Conservation (phyloP, 2,797 vertebrate species). For the Dermochelys coriacea region DNA sequence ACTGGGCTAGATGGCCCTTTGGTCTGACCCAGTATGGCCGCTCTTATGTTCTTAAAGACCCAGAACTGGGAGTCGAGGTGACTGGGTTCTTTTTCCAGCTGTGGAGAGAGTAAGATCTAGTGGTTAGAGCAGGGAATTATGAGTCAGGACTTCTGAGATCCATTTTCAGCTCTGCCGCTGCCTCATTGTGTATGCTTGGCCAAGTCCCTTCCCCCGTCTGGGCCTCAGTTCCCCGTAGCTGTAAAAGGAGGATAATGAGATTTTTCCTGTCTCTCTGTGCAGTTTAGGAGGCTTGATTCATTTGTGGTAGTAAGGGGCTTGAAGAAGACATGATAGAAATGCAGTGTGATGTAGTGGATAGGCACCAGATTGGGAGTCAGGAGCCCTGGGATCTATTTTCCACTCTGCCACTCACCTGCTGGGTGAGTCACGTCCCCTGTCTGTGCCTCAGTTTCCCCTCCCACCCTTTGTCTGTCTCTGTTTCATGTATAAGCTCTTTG, state of each 20-base stretch:
- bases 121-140: background rate
- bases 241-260: background rate
- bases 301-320: background rate
- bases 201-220: background rate
- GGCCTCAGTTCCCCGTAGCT: background rate
- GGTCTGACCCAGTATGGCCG: too few species aligned
- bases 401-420: fast-evolving
- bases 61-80: background rate
- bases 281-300: background rate
- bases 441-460: background rate
- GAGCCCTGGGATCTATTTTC: background rate
- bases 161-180: background rate
- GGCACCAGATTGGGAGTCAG: background rate
- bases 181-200: background rate
- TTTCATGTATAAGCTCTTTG: background rate
- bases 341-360: background rate
- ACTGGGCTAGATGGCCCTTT: too few species aligned
- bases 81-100: background rate
- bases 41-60: background rate
- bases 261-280: background rate
- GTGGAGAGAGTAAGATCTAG: background rate
- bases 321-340: background rate
- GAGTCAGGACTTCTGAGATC: background rate
- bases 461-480: background rate
- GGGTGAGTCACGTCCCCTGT: background rate